Base-by-base conservation (phyloP, 1,140 invertebrate genomes). In the Drosophila triauraria region DNA sequence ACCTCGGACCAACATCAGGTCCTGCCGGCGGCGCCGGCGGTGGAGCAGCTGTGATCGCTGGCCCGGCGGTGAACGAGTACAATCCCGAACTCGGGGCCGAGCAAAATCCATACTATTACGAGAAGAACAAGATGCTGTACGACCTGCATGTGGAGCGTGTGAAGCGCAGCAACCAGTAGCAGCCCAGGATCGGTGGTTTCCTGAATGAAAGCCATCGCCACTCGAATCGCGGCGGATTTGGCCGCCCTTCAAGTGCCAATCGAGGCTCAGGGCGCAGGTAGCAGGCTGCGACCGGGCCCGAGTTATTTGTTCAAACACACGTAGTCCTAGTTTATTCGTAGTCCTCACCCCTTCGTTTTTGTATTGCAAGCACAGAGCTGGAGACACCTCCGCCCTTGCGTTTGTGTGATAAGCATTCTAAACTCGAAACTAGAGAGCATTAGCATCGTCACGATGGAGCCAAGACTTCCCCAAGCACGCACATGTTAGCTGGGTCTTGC, bases 81-180 rank as follows among this genome's bases (percentile, higher is more conserved):
- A 91, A 82, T 70, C 92, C 92, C 4, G 92, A 93, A 50, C 57
- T 93, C 27, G 80, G 74, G 51, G 70, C 80, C 32, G 76, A 86
- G 38, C 75, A 93, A 58, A 93, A 93, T 64, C 92, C 92, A 9
- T 91, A 88, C 64, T 93, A 93, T 48, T 93, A 91, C 71, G 74
- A 78, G 15, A 93, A 92, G 53, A 93, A 93, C 62, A 93, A 93
- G 57, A 78, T 93, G 68, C 68, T 93, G 25, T 91, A 93, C 58
- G 92, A 93, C 48, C 74, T 93, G 44, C 91, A 93, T 51, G 74
- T 81, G 17, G 92, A 93, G 53, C 85, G 92, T 30, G 40, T 88
- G 6, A 92, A 91, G 60, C 77, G 92, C 17, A 74, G 47, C 61
- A 68, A 44, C 56, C 86, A 90, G 17, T 90, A 84, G 51, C 35